Conservation (phyloP, 2,113 vertebrate species). For the Pleuronectes platessa region DNA sequence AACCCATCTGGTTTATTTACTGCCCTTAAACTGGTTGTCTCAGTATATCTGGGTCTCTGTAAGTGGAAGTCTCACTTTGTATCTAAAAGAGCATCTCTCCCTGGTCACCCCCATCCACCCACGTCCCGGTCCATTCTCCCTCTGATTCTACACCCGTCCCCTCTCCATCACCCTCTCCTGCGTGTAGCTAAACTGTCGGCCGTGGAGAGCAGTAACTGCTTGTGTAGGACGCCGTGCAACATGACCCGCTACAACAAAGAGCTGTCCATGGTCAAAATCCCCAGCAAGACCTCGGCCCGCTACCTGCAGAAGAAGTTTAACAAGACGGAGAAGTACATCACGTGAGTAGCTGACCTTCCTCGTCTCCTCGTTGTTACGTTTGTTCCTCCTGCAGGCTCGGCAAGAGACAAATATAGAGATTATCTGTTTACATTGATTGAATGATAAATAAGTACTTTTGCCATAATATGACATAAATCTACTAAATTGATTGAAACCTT, state of each 20-base stretch:
- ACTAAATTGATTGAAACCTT: too few species aligned
- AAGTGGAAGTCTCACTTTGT: background rate
- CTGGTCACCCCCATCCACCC: background rate
- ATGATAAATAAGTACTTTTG: too few species aligned
- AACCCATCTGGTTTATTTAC: background rate
- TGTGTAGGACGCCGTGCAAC: constrained; percentile 96
- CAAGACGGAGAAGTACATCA: constrained; percentile 97
- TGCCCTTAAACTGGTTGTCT: background rate
- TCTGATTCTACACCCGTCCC: background rate
- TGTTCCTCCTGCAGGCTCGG: background rate
- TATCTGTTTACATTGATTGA: too few species aligned
- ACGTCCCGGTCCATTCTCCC: background rate
- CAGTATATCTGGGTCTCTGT: background rate
- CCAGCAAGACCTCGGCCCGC: constrained; percentile 97
- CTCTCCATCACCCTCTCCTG: constrained; percentile 1
- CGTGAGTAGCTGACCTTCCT: constrained; percentile 81
- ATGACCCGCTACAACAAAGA: constrained; percentile 99
- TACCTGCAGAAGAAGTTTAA: constrained; percentile 99
- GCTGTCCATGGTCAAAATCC: constrained; percentile 99
- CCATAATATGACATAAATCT: too few species aligned
- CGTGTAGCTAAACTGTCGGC: constrained; percentile 89
- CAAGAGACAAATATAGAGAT: background rate
- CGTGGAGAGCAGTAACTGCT: constrained; percentile 92
- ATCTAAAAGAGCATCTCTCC: background rate
- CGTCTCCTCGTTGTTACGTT: constrained; percentile 5